A percentile compares a stretch with the other conserved stretches of the same genome.
phyloP scores from a whole-genome alignment of 1,140 invertebrate species.

The Oncopeltus fasciatus region DNA sequence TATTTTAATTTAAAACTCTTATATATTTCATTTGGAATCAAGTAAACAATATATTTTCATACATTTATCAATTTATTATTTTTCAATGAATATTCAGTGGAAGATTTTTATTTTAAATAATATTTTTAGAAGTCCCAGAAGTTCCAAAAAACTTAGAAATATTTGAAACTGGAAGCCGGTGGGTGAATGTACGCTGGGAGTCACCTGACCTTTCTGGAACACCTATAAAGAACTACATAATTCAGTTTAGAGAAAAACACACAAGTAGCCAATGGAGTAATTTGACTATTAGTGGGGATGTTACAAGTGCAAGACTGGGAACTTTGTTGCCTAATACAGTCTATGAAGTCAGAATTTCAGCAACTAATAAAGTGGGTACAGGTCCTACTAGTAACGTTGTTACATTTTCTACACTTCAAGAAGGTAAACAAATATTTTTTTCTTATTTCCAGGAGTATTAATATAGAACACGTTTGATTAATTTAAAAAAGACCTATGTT shows the following conservation, averaged over 20 bases:
- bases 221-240: conserved; percentile 31
- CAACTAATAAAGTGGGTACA: conserved; percentile 66
- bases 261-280: conserved; percentile 24
- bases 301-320: conserved; percentile 33
- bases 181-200: conserved; percentile 38
- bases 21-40: not conserved
- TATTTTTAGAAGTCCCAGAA: conserved; percentile 4
- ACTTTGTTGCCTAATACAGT: conserved; percentile 57
- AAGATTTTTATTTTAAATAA: not conserved
- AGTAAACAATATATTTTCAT: not conserved
- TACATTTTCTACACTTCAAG: conserved; percentile 69
- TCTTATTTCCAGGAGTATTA: too few species aligned
- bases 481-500: too few species aligned
- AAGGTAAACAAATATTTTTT: conserved; percentile 50
- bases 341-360: conserved; percentile 66
- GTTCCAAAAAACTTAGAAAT: conserved; percentile 26
- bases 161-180: conserved; percentile 31
- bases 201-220: conserved; percentile 49
- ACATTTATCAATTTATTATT: not conserved
- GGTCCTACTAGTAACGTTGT: conserved; percentile 59
- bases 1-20: not conserved
- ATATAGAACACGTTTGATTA: too few species aligned
- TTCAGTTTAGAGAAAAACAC: conserved; percentile 27
- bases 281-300: conserved; percentile 27
- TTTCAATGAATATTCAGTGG: not conserved